These are phyloP conservation scores for Cecropterus lyciades DNA, from an alignment of 1,140 invertebrate genomes.

Conservation along the genomic window DNA sequence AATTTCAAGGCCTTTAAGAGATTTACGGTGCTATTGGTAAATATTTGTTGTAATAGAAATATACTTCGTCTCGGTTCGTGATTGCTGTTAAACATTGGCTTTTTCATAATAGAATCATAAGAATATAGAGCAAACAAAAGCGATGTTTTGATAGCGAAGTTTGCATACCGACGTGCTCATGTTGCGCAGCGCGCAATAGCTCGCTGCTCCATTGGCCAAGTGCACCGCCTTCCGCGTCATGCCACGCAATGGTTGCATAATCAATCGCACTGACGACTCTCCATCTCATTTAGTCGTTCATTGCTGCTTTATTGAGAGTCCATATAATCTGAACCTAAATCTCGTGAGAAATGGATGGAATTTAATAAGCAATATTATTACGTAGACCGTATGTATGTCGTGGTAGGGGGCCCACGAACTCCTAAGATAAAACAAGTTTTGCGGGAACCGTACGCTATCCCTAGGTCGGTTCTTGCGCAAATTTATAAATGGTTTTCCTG, in stretches of 20 bases:
- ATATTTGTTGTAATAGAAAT: neutral
- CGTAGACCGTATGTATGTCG: neutral
- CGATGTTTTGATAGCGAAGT: conserved; percentile 17
- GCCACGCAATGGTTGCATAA: conserved; percentile 68
- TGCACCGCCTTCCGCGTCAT: conserved; percentile 69
- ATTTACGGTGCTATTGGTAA: too few species aligned
- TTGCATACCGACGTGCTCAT: conserved; percentile 56
- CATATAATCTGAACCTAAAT: neutral
- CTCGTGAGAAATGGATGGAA: neutral
- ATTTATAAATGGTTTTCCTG: conserved; percentile 71
- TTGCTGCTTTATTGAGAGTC: conserved; percentile 1
- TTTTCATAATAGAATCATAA: neutral
- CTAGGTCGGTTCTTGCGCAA: conserved; percentile 67
- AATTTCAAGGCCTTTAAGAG: too few species aligned
- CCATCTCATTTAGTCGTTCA: neutral
- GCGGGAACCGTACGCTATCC: conserved; percentile 62
- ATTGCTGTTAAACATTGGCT: neutral
- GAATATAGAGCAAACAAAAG: neutral
- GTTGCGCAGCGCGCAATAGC: conserved; percentile 49
- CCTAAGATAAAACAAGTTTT: conserved; percentile 65
- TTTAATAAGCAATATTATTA: neutral
- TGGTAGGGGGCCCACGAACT: conserved; percentile 36
- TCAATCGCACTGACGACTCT: conserved; percentile 33
- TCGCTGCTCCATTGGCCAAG: conserved; percentile 73
- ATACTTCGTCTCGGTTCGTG: neutral